phyloP scores from a whole-genome alignment of 2,113 vertebrate genomes.

The Bambusicola thoracicus region DNA sequence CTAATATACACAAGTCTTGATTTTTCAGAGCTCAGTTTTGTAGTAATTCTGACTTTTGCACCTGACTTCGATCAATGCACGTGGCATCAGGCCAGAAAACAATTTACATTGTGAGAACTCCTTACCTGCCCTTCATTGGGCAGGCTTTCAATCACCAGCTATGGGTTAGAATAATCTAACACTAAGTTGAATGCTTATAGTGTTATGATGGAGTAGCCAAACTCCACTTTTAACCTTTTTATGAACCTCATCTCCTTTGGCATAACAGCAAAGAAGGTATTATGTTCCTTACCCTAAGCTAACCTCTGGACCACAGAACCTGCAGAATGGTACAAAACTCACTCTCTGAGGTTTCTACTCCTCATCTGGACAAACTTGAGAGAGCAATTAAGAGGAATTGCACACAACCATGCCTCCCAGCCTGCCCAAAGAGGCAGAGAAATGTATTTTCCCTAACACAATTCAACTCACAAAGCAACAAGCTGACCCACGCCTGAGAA shows the following conservation, averaged over 20 bases:
- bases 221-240: background rate
- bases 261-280: background rate
- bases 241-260: background rate
- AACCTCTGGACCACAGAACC: background rate
- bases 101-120: background rate
- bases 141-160: background rate
- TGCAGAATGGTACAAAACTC: background rate
- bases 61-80: background rate
- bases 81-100: slow-evolving; percentile 3
- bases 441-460: background rate
- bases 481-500: background rate
- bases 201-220: background rate
- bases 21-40: slow-evolving; percentile 14
- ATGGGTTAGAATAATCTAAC: background rate
- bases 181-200: background rate
- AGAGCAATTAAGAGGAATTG: background rate
- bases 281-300: background rate
- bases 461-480: background rate
- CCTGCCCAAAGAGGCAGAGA: background rate
- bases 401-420: background rate
- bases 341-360: background rate
- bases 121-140: background rate
- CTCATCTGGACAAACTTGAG: background rate
- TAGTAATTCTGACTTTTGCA: background rate
- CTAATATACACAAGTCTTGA: slow-evolving; percentile 30